Percentiles rank a stretch among this genome's conserved stretches.
Evolutionary conservation across 2,888 invertebrate species (phyloP).

Genomic region (Campaea margaritaria): DNA sequence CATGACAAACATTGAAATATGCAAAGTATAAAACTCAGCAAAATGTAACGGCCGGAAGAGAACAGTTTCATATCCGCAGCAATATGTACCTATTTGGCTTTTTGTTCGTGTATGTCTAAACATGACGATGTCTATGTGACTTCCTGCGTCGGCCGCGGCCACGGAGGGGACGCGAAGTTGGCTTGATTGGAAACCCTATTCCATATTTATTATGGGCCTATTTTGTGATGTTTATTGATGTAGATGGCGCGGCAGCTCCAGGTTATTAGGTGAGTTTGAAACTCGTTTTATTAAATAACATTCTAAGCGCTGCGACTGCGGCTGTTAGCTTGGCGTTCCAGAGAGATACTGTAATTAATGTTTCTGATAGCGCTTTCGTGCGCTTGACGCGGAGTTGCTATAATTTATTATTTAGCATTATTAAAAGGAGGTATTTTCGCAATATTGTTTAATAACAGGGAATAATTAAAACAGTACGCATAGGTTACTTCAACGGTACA

Average conservation of each 20-base stretch:
- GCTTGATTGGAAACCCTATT: constrained; percentile 84
- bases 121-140: constrained; percentile 52
- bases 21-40: not conserved
- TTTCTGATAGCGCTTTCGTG: constrained; percentile 9
- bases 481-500: too few relatives aligned
- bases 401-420: too few relatives aligned
- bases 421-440: too few relatives aligned
- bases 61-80: constrained; percentile 28
- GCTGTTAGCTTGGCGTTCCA: constrained; percentile 19
- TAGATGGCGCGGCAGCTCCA: constrained; percentile 60
- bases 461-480: too few relatives aligned
- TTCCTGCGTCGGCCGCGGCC: constrained; percentile 47
- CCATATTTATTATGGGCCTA: constrained; percentile 84
- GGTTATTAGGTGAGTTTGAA: constrained; percentile 57
- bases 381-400: constrained; percentile 7
- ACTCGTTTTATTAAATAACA: constrained; percentile 54
- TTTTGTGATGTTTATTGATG: constrained; percentile 82
- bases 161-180: constrained; percentile 72
- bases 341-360: constrained; percentile 24
- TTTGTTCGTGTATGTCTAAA: constrained; percentile 49
- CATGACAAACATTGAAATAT: not conserved
- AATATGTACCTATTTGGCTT: constrained; percentile 2
- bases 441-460: too few relatives aligned
- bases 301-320: constrained; percentile 32
- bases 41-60: constrained; percentile 18